A percentile compares a stretch with the other conserved stretches of the same genome.
These are phyloP conservation scores for Zalophus californianus DNA, from an alignment of 2,797 vertebrate genomes.

Conservation along the genomic window DNA sequence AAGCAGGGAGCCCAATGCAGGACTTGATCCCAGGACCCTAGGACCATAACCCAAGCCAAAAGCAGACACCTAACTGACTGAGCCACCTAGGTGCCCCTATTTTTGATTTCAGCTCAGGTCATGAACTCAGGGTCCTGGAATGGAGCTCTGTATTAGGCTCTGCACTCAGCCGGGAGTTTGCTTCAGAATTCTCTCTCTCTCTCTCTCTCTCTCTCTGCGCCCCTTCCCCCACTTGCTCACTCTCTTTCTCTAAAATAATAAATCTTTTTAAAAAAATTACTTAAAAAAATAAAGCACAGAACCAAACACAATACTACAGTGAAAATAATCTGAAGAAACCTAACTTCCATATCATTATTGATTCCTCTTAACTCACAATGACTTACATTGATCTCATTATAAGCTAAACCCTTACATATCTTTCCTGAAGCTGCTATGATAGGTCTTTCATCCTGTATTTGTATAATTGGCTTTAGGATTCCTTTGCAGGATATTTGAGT, in stretches of 20 bases:
- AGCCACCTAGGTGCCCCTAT: background rate
- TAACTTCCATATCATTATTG: slow-evolving; percentile 3
- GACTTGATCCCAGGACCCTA: no score
- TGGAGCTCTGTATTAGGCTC: background rate
- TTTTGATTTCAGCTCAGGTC: background rate
- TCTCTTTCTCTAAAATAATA: background rate
- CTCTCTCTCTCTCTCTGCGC: background rate
- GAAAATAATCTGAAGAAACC: background rate
- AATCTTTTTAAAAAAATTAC: background rate
- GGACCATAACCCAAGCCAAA: no score
- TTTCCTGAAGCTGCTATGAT: slow-evolving; percentile 3
- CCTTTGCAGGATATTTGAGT: background rate
- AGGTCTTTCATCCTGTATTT: background rate
- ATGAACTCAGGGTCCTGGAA: background rate
- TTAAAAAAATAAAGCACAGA: background rate
- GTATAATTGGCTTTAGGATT: background rate
- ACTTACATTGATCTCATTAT: background rate
- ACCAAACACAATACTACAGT: background rate
- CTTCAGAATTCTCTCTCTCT: background rate
- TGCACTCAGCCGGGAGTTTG: background rate
- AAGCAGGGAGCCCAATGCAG: no score
- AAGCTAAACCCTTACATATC: background rate
- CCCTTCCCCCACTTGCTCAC: background rate
- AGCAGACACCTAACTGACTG: no score
- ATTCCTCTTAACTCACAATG: background rate